Conservation (phyloP, 1,140 invertebrate genomes). For the Penaeus indicus region DNA sequence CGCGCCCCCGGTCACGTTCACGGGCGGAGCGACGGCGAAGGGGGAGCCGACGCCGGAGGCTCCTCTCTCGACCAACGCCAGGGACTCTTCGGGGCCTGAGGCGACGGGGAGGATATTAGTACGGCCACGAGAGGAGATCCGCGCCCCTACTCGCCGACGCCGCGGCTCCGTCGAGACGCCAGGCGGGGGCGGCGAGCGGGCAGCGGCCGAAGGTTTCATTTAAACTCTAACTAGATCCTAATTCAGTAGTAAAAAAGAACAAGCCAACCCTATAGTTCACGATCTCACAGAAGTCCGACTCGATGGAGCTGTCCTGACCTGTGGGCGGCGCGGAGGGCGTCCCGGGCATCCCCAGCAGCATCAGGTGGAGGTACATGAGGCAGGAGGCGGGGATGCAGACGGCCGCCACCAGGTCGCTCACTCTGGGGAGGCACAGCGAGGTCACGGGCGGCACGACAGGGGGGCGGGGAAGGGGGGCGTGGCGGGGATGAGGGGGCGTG, state of each 20-base stretch:
- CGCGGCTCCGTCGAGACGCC: no score
- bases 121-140: background rate
- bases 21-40: slow-evolving; percentile 20
- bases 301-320: background rate
- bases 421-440: background rate
- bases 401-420: slow-evolving; percentile 54
- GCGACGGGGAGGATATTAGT: background rate
- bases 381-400: slow-evolving; percentile 50
- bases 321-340: background rate
- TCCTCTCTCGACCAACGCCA: background rate
- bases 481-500: no score
- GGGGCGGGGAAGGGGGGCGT: no score
- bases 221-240: no score
- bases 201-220: no score
- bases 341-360: background rate
- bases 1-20: slow-evolving; percentile 44
- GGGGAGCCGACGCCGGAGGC: background rate
- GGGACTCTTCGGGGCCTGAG: no score
- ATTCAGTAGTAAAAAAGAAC: background rate
- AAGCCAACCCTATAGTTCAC: background rate
- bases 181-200: no score
- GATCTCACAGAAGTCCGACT: background rate
- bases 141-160: background rate
- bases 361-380: slow-evolving; percentile 48
- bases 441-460: no score